Percentiles rank a stretch among this genome's conserved stretches.
Evolutionary conservation across 1,140 invertebrate species (phyloP).

Genomic region (Monochamus saltuarius): DNA sequence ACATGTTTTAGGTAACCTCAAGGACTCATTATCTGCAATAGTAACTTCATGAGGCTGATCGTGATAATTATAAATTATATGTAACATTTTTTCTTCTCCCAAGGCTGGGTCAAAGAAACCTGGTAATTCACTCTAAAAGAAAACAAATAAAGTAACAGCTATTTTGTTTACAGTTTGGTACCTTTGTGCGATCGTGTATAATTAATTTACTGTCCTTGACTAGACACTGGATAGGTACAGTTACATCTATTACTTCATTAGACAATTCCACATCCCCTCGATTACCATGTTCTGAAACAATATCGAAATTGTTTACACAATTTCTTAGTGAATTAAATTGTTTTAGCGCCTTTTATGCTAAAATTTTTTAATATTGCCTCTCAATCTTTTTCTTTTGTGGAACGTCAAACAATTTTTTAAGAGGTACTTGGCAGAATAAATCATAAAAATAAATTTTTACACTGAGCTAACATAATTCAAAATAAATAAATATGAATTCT

Average conservation of each 20-base stretch:
- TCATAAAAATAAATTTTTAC: too few relatives aligned
- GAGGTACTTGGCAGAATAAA: too few relatives aligned
- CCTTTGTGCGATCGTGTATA: conserved; percentile 84
- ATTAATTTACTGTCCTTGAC: conserved; percentile 88
- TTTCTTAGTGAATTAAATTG: too few relatives aligned
- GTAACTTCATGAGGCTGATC: conserved; percentile 75
- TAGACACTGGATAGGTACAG: conserved; percentile 89
- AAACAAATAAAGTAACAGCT: conserved; percentile 13
- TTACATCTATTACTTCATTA: conserved; percentile 84
- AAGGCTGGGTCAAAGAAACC: conserved; percentile 97
- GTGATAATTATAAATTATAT: conserved; percentile 84
- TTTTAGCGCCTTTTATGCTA: too few relatives aligned
- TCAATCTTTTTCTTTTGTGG: too few relatives aligned
- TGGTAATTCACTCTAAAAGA: conserved; percentile 83
- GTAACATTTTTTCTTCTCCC: conserved; percentile 87
- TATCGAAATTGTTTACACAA: too few relatives aligned
- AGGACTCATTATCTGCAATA: conserved; percentile 74
- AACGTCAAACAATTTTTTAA: too few relatives aligned
- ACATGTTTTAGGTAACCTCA: conserved; percentile 70
- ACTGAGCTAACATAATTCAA: too few relatives aligned
- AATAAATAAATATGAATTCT: too few relatives aligned
- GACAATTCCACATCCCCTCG: conserved; percentile 44
- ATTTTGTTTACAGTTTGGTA: conserved; percentile 49
- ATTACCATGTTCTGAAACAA: conserved; percentile 21
- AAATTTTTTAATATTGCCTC: too few relatives aligned